Evolutionary conservation across 2,797 vertebrate species (phyloP).

Genomic region (Erpetoichthys calabaricus): DNA sequence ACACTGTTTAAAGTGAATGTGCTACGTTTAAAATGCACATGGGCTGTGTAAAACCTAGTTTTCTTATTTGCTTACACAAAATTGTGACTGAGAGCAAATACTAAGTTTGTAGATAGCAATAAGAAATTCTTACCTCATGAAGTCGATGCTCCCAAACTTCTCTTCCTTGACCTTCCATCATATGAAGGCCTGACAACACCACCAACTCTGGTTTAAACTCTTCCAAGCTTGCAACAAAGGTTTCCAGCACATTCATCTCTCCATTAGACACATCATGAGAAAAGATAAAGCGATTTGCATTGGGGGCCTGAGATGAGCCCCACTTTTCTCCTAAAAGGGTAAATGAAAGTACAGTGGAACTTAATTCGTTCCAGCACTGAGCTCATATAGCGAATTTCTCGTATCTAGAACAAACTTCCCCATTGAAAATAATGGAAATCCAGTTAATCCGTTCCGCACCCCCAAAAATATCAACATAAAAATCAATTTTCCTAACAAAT

Average conservation of each 20-base stretch:
- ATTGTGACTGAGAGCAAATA: too few species aligned
- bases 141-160: constrained; percentile 67
- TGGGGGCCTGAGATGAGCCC: constrained; percentile 67
- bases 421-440: too few species aligned
- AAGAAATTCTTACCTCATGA: constrained; percentile 52
- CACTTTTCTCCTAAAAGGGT: constrained; percentile 68
- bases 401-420: background rate
- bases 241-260: constrained; percentile 77
- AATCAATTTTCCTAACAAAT: too few species aligned
- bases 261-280: constrained; percentile 90
- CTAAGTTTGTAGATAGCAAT: too few species aligned
- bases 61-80: too few species aligned
- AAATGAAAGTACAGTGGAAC: accelerated
- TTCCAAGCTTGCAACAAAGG: constrained; percentile 81
- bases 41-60: too few species aligned
- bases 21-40: too few species aligned
- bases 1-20: too few species aligned
- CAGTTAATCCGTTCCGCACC: too few species aligned
- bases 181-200: constrained; percentile 89
- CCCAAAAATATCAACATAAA: too few species aligned
- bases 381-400: too few species aligned
- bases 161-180: constrained; percentile 91
- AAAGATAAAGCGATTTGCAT: constrained; percentile 94
- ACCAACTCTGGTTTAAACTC: constrained; percentile 86
- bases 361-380: background rate